phyloP scores from a whole-genome alignment of 2,888 invertebrate genomes.

The Antheraea yamamai region DNA sequence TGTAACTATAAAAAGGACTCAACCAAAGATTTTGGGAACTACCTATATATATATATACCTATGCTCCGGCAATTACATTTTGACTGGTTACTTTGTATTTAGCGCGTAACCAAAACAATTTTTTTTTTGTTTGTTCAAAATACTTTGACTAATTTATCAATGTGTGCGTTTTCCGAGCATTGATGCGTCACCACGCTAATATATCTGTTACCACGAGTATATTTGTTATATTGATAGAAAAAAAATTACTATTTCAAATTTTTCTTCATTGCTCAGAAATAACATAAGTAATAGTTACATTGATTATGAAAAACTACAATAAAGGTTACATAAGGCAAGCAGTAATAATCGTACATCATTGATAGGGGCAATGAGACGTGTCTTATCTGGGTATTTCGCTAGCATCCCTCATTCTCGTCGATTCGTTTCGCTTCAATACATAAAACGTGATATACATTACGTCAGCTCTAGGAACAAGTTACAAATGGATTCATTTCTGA shows the following conservation, averaged over 20 bases:
- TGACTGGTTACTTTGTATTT: too few relatives aligned
- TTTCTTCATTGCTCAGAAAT: not conserved
- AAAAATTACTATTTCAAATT: not conserved
- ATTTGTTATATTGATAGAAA: too few relatives aligned
- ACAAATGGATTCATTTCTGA: not conserved
- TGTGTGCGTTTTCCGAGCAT: not conserved
- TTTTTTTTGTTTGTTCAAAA: too few relatives aligned
- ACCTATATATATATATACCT: too few relatives aligned
- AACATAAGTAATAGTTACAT: not conserved
- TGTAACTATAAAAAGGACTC: too few relatives aligned
- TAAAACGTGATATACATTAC: constrained; percentile 42
- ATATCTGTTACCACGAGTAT: not conserved
- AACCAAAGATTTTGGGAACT: too few relatives aligned
- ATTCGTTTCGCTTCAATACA: constrained; percentile 57
- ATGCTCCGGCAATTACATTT: too few relatives aligned
- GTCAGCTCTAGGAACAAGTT: not conserved
- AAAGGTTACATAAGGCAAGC: not conserved
- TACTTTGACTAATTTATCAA: not conserved
- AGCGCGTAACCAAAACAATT: too few relatives aligned
- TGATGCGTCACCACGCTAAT: not conserved
- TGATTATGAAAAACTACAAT: not conserved
- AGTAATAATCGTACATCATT: not conserved
- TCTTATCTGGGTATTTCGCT: constrained; percentile 61
- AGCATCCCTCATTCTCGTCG: constrained; percentile 64
- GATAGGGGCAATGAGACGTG: constrained; percentile 42